These are phyloP conservation scores for Trinectes maculatus DNA, from an alignment of 2,113 vertebrate species.

Conservation along the genomic window DNA sequence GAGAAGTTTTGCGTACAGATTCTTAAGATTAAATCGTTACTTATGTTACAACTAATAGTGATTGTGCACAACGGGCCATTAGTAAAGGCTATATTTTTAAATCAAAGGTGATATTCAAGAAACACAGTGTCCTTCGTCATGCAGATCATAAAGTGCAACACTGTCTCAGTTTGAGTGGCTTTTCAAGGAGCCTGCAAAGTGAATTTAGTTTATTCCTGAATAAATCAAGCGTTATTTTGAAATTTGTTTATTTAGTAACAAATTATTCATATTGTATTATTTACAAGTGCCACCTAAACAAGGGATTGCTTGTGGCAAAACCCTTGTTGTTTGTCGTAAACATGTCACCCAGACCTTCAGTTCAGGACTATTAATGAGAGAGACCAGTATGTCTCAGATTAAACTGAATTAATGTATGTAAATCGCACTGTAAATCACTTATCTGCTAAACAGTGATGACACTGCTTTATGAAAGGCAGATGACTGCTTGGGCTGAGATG, in stretches of 20 bases:
- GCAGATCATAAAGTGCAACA: too few relatives aligned
- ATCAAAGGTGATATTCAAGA: slow-evolving; percentile 38
- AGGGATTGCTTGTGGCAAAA: background rate
- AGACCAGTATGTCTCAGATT: background rate
- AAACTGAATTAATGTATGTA: background rate
- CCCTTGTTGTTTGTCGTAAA: background rate
- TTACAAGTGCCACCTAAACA: background rate
- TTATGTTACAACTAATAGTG: slow-evolving; percentile 16
- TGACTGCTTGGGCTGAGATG: background rate
- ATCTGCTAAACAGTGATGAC: background rate
- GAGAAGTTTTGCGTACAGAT: slow-evolving; percentile 9
- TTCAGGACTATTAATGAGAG: background rate
- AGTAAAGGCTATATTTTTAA: slow-evolving; percentile 23
- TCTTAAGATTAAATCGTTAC: slow-evolving; percentile 32
- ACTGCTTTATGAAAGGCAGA: slow-evolving; percentile 1
- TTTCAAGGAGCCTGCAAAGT: background rate
- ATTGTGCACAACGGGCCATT: slow-evolving; percentile 20
- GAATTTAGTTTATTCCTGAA: background rate
- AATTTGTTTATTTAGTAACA: background rate
- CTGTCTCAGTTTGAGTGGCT: too few relatives aligned
- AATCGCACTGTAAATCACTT: background rate
- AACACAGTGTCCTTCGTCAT: background rate
- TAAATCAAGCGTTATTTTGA: background rate
- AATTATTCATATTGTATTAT: background rate
- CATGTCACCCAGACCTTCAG: background rate